Evolutionary conservation across 2,888 invertebrate species (phyloP).

Genomic region (Heterodera filipjevi): DNA sequence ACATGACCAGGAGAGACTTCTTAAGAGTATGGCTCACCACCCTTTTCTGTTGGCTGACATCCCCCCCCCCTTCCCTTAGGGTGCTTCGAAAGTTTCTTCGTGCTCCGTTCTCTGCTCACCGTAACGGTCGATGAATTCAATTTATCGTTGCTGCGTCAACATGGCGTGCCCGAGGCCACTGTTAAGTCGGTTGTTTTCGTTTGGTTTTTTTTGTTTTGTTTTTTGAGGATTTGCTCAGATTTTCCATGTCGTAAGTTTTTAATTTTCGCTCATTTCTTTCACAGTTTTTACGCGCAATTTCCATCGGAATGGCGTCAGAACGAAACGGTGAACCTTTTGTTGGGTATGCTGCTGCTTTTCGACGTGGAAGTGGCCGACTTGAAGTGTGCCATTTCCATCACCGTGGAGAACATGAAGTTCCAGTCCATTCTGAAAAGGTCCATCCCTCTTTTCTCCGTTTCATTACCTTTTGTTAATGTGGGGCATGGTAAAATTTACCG

Average conservation of each 20-base stretch:
- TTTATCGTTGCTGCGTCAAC: constrained; percentile 28
- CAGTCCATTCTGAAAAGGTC: constrained; percentile 41
- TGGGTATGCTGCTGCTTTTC: constrained; percentile 87
- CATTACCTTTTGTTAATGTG: no score
- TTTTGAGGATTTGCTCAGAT: no score
- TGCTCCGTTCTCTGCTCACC: constrained; percentile 28
- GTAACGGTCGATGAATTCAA: constrained; percentile 23
- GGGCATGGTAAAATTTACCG: no score
- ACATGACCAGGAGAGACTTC: constrained; percentile 39
- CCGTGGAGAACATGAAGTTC: constrained; percentile 37
- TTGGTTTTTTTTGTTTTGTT: background rate
- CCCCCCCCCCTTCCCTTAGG: constrained; percentile 21
- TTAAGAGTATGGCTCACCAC: constrained; percentile 35
- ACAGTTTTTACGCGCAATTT: constrained; percentile 74
- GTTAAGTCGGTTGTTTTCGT: constrained; percentile 26
- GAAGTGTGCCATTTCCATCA: constrained; percentile 29
- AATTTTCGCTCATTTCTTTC: constrained; percentile 36
- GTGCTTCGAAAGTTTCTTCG: constrained; percentile 37
- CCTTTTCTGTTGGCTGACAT: background rate
- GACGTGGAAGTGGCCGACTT: constrained; percentile 66
- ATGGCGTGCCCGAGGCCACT: constrained; percentile 33
- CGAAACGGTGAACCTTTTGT: constrained; percentile 84
- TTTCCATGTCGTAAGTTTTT: no score
- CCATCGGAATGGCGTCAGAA: constrained; percentile 83
- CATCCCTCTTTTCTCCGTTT: no score